A percentile compares a stretch with the other conserved stretches of the same genome.
Conservation (phyloP, 2,113 vertebrate genomes). For the Nanorana parkeri region DNA sequence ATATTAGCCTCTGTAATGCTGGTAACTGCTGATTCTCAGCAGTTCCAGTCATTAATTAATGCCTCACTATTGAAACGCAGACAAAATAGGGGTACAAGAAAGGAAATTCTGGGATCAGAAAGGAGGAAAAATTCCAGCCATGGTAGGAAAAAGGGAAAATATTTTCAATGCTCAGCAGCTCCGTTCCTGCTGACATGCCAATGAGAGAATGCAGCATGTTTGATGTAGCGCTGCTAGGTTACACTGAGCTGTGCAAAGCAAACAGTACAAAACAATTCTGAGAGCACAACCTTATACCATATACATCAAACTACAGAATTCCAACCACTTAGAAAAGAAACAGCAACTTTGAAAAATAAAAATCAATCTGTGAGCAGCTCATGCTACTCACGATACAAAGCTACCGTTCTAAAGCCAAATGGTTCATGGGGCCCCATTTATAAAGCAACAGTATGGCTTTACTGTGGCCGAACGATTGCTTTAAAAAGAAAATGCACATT, state of each 20-base stretch:
- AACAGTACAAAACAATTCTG: not conserved
- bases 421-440: no score
- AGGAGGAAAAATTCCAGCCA: slow-evolving; percentile 23
- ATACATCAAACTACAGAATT: no score
- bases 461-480: not conserved
- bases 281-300: not conserved
- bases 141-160: slow-evolving; percentile 18
- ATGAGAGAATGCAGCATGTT: not conserved
- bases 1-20: no score
- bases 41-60: no score
- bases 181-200: slow-evolving; percentile 18
- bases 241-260: not conserved
- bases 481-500: not conserved
- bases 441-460: no score
- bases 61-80: no score
- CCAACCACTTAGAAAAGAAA: no score
- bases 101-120: not conserved
- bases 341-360: no score
- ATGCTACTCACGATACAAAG: no score
- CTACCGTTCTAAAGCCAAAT: no score
- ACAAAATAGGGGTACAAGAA: not conserved
- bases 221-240: slow-evolving; percentile 30
- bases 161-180: not conserved
- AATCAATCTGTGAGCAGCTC: no score
- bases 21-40: no score